These are phyloP conservation scores for Melopsittacus undulatus DNA, from an alignment of 2,797 vertebrate species.

Conservation along the genomic window DNA sequence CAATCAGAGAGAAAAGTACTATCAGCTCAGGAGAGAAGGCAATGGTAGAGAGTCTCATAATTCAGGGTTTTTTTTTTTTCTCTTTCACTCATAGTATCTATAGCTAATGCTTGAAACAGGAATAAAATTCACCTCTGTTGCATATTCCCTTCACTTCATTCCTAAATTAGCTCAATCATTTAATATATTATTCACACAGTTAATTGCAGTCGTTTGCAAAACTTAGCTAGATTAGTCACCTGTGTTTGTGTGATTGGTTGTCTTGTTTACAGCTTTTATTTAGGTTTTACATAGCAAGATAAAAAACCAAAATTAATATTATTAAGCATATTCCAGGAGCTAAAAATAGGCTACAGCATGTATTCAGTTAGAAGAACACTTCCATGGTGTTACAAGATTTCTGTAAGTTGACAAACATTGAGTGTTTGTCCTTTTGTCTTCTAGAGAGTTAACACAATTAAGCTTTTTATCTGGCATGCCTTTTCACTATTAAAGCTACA, in stretches of 20 bases:
- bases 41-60: background rate
- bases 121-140: background rate
- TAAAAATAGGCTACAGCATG: background rate
- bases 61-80: background rate
- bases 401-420: background rate
- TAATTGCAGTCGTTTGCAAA: background rate
- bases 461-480: background rate
- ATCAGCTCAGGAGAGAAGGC: background rate
- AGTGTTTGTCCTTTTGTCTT: conserved; percentile 23
- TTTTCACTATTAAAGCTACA: conserved; percentile 10
- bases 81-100: background rate
- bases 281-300: background rate
- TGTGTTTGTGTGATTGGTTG: background rate
- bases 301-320: background rate
- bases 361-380: background rate
- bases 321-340: background rate
- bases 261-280: background rate
- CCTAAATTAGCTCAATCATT: background rate
- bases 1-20: background rate
- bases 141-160: background rate
- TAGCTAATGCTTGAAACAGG: background rate
- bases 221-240: background rate
- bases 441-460: background rate
- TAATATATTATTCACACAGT: background rate
- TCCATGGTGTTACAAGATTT: background rate